Percentiles rank a stretch among this genome's conserved stretches.
Evolutionary conservation across 2,888 invertebrate species (phyloP).

Genomic region (Mesorhabditis spiculigera): DNA sequence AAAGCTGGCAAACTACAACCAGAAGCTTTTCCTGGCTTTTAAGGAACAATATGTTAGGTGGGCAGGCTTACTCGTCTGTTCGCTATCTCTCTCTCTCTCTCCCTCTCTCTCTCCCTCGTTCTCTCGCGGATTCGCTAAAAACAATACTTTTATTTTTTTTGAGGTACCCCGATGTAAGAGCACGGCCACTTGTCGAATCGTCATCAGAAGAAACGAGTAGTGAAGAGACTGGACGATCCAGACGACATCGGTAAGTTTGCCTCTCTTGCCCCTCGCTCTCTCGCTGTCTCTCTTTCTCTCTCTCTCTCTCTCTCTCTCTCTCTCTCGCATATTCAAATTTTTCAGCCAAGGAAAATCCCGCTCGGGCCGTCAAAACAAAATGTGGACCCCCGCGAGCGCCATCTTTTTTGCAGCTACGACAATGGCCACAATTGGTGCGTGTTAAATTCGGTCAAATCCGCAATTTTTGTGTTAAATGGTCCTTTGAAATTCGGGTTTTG

Average conservation of each 20-base stretch:
- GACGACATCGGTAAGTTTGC: constrained; percentile 23
- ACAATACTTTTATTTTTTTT: background rate
- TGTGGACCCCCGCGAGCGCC: constrained; percentile 56
- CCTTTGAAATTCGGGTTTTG: background rate
- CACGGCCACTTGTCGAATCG: constrained; percentile 11
- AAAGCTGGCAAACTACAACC: constrained; percentile 44
- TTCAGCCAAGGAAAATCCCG: constrained; percentile 28
- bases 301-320: too few relatives aligned
- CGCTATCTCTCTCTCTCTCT: too few relatives aligned
- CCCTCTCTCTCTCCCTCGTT: too few relatives aligned
- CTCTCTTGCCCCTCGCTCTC: background rate
- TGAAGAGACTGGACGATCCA: constrained; percentile 17
- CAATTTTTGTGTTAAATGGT: background rate
- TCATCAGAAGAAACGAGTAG: constrained; percentile 21
- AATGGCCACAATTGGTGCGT: constrained; percentile 57
- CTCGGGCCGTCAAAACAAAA: constrained; percentile 47
- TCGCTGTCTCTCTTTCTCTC: too few relatives aligned
- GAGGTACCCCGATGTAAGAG: constrained; percentile 48
- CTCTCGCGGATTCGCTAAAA: background rate
- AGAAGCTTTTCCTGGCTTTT: constrained; percentile 51
- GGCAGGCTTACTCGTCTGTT: constrained; percentile 6
- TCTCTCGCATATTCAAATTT: background rate
- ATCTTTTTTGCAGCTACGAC: constrained; percentile 58
- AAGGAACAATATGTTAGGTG: constrained; percentile 57
- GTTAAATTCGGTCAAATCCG: background rate